These are phyloP conservation scores for Nowickia ferox DNA, from an alignment of 2,888 invertebrate species.

Conservation along the genomic window DNA sequence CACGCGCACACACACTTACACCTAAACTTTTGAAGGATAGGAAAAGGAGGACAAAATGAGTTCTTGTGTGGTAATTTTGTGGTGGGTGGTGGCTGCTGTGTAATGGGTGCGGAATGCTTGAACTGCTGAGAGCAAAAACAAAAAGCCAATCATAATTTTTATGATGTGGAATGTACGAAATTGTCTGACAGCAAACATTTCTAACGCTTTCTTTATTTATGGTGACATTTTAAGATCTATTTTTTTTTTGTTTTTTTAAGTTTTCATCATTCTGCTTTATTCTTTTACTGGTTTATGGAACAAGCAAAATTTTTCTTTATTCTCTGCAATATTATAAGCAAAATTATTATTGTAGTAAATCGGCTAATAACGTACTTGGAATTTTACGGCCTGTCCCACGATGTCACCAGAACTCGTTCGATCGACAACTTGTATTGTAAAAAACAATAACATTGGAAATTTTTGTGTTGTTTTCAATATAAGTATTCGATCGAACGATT, in stretches of 20 bases:
- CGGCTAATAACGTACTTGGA: background rate
- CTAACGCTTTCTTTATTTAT: slow-evolving; percentile 73
- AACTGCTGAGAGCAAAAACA: slow-evolving; percentile 45
- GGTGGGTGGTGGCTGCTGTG: slow-evolving; percentile 15
- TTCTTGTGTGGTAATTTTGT: slow-evolving; percentile 25
- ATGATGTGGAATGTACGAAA: slow-evolving; percentile 80
- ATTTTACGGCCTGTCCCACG: no score
- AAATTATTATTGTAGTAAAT: background rate
- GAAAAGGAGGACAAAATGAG: slow-evolving; percentile 36
- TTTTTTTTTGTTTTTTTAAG: slow-evolving; percentile 38
- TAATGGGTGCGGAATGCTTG: background rate
- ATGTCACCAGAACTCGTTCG: no score
- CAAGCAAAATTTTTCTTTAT: slow-evolving; percentile 27
- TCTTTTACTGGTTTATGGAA: slow-evolving; percentile 25
- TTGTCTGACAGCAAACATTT: slow-evolving; percentile 78
- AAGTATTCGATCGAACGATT: no score
- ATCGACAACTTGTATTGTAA: no score
- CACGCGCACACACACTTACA: background rate
- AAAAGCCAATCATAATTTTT: slow-evolving; percentile 81
- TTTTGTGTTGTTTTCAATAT: no score
- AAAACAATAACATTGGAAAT: no score
- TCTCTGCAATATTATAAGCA: background rate
- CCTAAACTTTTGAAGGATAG: slow-evolving; percentile 47
- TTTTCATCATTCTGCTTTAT: slow-evolving; percentile 16
- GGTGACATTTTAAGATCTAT: slow-evolving; percentile 72